Conservation (phyloP, 2,797 vertebrate genomes). For the Takifugu ocellatus region DNA sequence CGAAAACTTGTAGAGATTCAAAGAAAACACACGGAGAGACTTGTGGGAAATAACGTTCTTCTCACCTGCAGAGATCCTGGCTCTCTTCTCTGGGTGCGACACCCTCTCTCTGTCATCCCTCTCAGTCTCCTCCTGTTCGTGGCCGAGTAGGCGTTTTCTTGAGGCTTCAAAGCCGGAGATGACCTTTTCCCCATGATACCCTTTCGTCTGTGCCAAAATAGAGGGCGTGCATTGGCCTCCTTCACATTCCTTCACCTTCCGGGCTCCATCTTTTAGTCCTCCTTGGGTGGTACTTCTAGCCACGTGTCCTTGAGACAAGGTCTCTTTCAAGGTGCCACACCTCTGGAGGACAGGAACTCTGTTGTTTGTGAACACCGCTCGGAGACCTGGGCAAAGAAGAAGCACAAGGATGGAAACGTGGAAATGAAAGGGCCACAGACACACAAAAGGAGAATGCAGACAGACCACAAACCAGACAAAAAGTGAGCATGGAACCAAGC, state of each 20-base stretch:
- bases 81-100: constrained; percentile 81
- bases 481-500: constrained; percentile 14
- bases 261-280: constrained; percentile 36
- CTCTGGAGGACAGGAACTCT: constrained; percentile 75
- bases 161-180: constrained; percentile 66
- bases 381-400: constrained; percentile 53
- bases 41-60: constrained; percentile 13
- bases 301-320: constrained; percentile 39
- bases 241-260: constrained; percentile 46
- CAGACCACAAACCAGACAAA: constrained; percentile 36
- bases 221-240: constrained; percentile 51
- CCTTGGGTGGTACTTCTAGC: constrained; percentile 17
- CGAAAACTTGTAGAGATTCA: constrained; percentile 11
- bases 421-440: constrained; percentile 1
- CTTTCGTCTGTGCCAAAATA: constrained; percentile 59
- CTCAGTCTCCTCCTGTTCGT: constrained; percentile 67
- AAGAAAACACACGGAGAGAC: constrained; percentile 3
- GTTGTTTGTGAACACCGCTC: constrained; percentile 60
- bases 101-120: constrained; percentile 55
- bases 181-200: constrained; percentile 58
- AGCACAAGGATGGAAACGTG: not conserved
- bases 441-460: constrained; percentile 17
- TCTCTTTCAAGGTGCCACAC: constrained; percentile 58
- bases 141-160: constrained; percentile 81
- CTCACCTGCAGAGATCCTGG: constrained; percentile 65